Base-by-base conservation (phyloP, 2,888 invertebrate genomes). In the Morpho helenor region DNA sequence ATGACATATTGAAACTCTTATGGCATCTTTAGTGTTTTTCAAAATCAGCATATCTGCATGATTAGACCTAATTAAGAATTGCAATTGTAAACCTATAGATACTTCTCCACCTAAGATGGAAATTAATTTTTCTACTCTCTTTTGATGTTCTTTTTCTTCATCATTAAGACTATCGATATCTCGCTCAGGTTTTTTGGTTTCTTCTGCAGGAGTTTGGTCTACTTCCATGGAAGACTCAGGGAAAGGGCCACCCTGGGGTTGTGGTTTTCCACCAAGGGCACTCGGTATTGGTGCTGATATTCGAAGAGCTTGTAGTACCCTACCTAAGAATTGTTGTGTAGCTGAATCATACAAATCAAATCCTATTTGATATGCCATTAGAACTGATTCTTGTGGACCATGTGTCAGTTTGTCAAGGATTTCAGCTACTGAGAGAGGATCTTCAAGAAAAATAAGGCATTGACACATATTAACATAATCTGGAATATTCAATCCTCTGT, bases 291-390 rank as follows among this genome's bases (percentile, higher is more conserved):
- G 97, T 23, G 96, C 96, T 10, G 96, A 96, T 51, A 94, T 93
- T 71, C 95, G 92, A 7, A 98, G 86, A 16, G 96, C 96, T 77
- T 96, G 95, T 65, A 97, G 84, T 8, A 98, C 96, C 69, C 96
- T 93, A 8, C 95, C 96, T 53, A 99, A 91, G 82, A 99, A 99
- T 80, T 99, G 98, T 84, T 99, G 99, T 2, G 99, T 99, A 0
- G 99, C 99, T 47, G 98, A 98, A 82, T 99, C 99, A 79, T 99
- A 99, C 69, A 99, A 92, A 92, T 99, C 99, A 88, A 99, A 99
- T 0, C 95, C 98, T 72, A 99, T 98, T 90, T 99, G 99, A 86
- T 98, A 99, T 0, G 98, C 98, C 97, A 99, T 99, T 46, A 99
- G 89, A 60, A 96, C 95, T 65, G 94, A 95, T 64, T 96, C 95